Evolutionary conservation across 2,797 vertebrate species (phyloP), one percentile per base, ranked within the genome.

Genomic region (Acipenser oxyrinchus): DNA sequence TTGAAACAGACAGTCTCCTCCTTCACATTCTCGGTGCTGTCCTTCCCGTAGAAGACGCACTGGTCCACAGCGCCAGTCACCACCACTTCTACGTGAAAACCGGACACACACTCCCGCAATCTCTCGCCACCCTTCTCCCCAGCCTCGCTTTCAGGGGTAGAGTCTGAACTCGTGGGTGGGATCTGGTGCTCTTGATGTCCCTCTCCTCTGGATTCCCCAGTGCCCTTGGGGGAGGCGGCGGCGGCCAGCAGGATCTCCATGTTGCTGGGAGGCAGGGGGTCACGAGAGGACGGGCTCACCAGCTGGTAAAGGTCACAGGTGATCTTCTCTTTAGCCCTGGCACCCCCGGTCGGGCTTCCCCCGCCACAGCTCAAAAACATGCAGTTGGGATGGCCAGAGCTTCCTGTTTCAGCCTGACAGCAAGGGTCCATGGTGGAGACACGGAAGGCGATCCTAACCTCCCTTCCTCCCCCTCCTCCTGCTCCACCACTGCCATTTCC

Each of bases 241-340:
- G 67, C 62, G 37, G 92, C 87, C 66, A 96, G 76, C n/a, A 95
- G 82, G 67, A 93, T 84, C 72, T 83, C 85, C 69, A 90, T 78
- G 0, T 80, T 82, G 77, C 72, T 78, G 10, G 60, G 4, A 67
- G 80, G 83, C 8, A 79, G 73, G 48, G 91, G 87, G 37, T 95
- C 93, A n/a, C 89, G 82, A 6, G 87, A 88, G 0, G 92, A 94
- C 0, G 94, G 93, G 73, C 93, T 95, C 73, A 97, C 89, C 0
- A 98, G 86, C 71, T 95, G 95, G 82, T 97, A 98, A 50, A 98
- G 88, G 85, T 98, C 95, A 1, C 95, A 98, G 10, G 95, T 97
- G 81, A 98, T 98, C 83, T 96, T 95, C 82, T 97, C 95, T 84
- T 96, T 94, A 74, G 92, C 82, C 49, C 92, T 79, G 55, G 90